Evolutionary conservation across 1,140 invertebrate genomes (phyloP).

Genomic region (Megalonaias nervosa): DNA sequence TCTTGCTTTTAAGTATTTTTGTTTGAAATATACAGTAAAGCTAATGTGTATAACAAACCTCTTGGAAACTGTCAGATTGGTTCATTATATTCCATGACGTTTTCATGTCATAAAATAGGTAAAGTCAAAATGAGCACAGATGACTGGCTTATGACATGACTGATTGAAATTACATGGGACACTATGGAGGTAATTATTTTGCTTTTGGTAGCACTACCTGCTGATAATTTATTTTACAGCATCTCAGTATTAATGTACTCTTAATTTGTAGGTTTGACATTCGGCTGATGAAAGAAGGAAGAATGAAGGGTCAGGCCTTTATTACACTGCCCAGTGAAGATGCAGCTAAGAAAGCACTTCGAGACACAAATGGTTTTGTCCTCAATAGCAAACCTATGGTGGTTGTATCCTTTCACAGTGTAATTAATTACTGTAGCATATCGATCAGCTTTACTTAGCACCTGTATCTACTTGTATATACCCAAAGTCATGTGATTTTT

Average conservation of each 20-base stretch:
- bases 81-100: no score
- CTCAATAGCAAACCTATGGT: slow-evolving; percentile 92
- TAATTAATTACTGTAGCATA: no score
- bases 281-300: slow-evolving; percentile 93
- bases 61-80: no score
- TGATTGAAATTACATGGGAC: no score
- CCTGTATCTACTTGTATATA: not conserved
- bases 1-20: no score
- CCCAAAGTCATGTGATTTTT: no score
- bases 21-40: no score
- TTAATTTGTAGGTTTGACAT: slow-evolving; percentile 80
- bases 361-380: slow-evolving; percentile 91
- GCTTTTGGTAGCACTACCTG: not conserved
- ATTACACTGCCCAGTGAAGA: slow-evolving; percentile 84
- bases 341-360: slow-evolving; percentile 82
- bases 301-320: slow-evolving; percentile 98
- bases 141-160: no score
- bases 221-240: not conserved
- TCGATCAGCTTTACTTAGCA: slow-evolving; percentile 1
- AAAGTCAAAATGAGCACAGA: no score
- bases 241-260: slow-evolving; percentile 5
- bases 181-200: not conserved
- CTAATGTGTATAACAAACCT: no score
- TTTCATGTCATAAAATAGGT: no score
- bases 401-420: slow-evolving; percentile 72